Evolutionary conservation across 2,113 vertebrate species (phyloP), one percentile per base, ranked within the genome.

Genomic region (Rhineura floridana): DNA sequence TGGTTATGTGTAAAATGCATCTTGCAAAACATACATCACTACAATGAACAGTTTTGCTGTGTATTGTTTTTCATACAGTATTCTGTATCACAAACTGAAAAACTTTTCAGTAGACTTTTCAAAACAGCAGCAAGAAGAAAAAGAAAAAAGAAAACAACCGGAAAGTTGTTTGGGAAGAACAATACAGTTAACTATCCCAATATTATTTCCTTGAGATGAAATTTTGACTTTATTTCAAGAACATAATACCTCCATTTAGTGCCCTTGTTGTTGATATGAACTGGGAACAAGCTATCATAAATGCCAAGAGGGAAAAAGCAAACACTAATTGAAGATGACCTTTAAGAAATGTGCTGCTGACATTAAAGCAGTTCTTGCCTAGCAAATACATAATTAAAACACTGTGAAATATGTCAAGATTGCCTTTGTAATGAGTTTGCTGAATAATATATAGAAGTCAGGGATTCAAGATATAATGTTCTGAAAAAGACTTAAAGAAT

Each of bases 271-370:
- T 83, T 48, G 0, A 0, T 6, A 0, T 36, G 62, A 85, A 25
- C 55, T 78, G 82, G 50, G 9, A 36, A 88, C 9, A 84, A 91
- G 85, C 67, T 67, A 52, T 13, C 36, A 83, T 55, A 93, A 94
- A 93, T 94, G 91, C 93, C 91, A 94, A 46, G 46, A 25, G 3
- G 52, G 46, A 70, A 23, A 39, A 1, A 48, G 69, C 2, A 48
- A 78, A 88, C 70, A 84, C 52, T 0, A 10, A 13, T 44, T 23
- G 65, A 70, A 17, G 0, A 5, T 94, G 95, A 95, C 95, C 92
- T 96, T 95, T 95, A 85, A 87, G 59, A 77, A 90, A 83, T 88
- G 85, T 42, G 77, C 48, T 88, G 2, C 84, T 65, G 83, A 72
- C 83, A 91, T 76, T 91, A 92, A n/a, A 52, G 0, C 86, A 95